These are phyloP conservation scores for Eubucco bourcierii DNA, from an alignment of 2,113 vertebrate genomes.

Conservation along the genomic window DNA sequence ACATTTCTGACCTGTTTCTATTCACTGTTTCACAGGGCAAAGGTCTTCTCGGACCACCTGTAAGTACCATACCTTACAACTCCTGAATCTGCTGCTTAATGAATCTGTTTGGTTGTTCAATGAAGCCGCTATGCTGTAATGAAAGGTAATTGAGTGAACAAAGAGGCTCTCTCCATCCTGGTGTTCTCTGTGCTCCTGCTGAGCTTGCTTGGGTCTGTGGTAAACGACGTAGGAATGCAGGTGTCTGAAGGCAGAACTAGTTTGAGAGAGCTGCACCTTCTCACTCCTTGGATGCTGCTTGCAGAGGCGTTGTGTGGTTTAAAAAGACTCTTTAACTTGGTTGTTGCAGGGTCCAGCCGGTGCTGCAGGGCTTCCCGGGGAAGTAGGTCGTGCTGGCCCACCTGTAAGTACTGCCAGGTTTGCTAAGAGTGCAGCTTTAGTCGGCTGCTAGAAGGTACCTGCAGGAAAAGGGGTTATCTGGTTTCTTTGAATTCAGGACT, in stretches of 20 bases:
- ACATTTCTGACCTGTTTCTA: not conserved
- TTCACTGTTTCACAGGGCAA: constrained; percentile 81
- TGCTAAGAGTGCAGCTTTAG: constrained; percentile 5
- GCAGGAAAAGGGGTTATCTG: too few relatives aligned
- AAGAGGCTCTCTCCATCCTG: not conserved
- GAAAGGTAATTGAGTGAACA: not conserved
- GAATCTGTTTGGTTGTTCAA: not conserved
- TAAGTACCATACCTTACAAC: constrained; percentile 73
- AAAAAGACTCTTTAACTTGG: not conserved
- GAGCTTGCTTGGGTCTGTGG: not conserved
- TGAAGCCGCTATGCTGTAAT: not conserved
- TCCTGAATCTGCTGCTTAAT: not conserved
- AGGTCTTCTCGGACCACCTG: constrained; percentile 85
- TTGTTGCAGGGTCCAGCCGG: constrained; percentile 86
- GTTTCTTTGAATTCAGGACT: too few relatives aligned
- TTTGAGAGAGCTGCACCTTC: not conserved
- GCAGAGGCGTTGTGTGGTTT: not conserved
- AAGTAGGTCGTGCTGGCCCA: constrained; percentile 86
- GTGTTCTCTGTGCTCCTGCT: not conserved
- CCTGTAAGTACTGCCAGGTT: constrained; percentile 81
- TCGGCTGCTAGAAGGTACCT: not conserved
- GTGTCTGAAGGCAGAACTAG: not conserved
- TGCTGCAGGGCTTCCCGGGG: constrained; percentile 88
- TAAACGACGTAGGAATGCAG: not conserved
- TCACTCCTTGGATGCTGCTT: not conserved